Conservation (phyloP, 2,797 vertebrate genomes). For the Gila robusta region DNA sequence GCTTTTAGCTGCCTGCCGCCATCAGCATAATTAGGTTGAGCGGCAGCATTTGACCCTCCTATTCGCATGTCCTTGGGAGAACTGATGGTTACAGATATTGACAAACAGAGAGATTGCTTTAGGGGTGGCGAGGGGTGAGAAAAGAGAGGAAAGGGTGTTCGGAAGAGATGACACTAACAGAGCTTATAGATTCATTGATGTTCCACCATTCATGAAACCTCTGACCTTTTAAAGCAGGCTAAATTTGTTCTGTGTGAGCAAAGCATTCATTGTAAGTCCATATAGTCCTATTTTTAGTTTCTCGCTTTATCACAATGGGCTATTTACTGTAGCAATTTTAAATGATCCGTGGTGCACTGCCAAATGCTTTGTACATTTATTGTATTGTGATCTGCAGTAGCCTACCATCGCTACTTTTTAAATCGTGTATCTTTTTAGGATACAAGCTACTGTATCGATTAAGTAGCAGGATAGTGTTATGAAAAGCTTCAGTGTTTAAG, state of each 20-base stretch:
- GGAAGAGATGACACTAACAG: constrained; percentile 48
- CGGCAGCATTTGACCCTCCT: constrained; percentile 75
- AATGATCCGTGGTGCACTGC: not conserved
- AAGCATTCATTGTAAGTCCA: not conserved
- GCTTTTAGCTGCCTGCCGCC: constrained; percentile 79
- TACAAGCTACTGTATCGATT: not conserved
- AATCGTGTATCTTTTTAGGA: not conserved
- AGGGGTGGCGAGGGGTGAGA: constrained; percentile 39
- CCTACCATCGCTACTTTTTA: not conserved
- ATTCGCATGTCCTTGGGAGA: constrained; percentile 78
- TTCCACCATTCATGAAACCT: not conserved
- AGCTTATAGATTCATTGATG: constrained; percentile 49
- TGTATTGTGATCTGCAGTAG: not conserved
- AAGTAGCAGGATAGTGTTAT: not conserved
- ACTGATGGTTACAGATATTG: constrained; percentile 77
- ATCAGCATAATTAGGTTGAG: constrained; percentile 85
- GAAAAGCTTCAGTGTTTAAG: not conserved
- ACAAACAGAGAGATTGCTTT: constrained; percentile 70
- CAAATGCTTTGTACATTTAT: not conserved
- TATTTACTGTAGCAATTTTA: not conserved
- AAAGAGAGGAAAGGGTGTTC: constrained; percentile 49
- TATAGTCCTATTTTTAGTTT: not conserved
- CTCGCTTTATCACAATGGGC: not conserved
- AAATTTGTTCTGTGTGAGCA: not conserved
- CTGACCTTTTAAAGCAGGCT: not conserved